Evolutionary conservation across 2,113 vertebrate species (phyloP), one percentile per base, ranked within the genome.

Genomic region (Vombatus ursinus): DNA sequence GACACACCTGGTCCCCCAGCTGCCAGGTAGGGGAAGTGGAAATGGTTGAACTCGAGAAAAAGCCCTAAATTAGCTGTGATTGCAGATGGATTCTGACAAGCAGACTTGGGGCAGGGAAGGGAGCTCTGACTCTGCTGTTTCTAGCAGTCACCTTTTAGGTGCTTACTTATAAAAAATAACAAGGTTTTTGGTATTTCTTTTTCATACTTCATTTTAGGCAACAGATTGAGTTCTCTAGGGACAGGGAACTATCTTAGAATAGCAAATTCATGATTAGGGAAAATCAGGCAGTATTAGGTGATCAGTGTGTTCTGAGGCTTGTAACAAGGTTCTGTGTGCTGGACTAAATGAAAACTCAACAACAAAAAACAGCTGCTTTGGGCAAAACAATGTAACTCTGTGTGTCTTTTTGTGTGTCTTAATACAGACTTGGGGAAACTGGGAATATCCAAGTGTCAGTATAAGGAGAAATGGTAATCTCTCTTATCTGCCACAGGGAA

Each of bases 191-290:
- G 91, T 26, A 93, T 92, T 96, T 96, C 9, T 91, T 94, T 96
- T 91, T 95, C 23, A 90, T 47, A 31, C 23, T 26, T 54, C 92
- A 47, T 90, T 47, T 93, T 94, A 50, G 48, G 31, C 26, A 84
- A 52, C 57, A 95, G 96, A 50, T 61, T 96, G 96, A 91, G 94
- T 24, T 95, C 53, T 57, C n/a, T 95, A 31, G 57, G 92, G 37
- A 93, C 0, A 61, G 31, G 68, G 68, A 90, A 44, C n/a, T 94
- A 50, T 92, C 19, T 95, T 96, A 93, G 90, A 94, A 92, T 49
- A 51, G 26, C 37, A 61, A 90, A 96, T 84, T 49, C 91, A 92
- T 92, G 95, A 7, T 84, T n/a, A 44, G 68, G 37, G 19, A 6
- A 84, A 84, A 84, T 84, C 68, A 44, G 19, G 22, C 68, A 84